These are phyloP conservation scores for Ammospiza caudacuta DNA, from an alignment of 2,113 vertebrate genomes.

Conservation along the genomic window DNA sequence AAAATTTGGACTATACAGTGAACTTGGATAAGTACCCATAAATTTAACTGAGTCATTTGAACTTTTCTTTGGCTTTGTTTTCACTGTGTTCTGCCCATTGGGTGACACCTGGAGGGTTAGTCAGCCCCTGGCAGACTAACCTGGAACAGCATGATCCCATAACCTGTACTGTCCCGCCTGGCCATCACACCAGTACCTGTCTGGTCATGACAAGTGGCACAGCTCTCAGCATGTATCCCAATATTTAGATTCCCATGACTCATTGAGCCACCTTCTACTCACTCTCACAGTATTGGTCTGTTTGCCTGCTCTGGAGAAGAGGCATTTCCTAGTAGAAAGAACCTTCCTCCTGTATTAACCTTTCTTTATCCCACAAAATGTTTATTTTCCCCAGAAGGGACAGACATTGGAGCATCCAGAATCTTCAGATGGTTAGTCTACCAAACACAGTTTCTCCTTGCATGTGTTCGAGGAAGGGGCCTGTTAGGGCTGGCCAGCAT, in stretches of 20 bases:
- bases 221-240: slow-evolving; percentile 17
- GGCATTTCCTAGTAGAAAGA: background rate
- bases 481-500: background rate
- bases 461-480: background rate
- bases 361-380: background rate
- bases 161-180: slow-evolving; percentile 40
- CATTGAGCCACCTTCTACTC: slow-evolving; percentile 26
- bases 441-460: background rate
- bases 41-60: slow-evolving; percentile 38
- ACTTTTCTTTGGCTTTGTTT: slow-evolving; percentile 52
- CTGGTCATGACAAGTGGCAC: slow-evolving; percentile 51
- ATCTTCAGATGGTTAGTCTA: background rate
- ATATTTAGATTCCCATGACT: slow-evolving; percentile 4
- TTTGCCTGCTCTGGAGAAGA: background rate
- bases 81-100: slow-evolving; percentile 32
- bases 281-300: background rate
- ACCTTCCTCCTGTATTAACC: background rate
- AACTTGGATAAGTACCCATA: slow-evolving; percentile 56
- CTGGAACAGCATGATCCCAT: slow-evolving; percentile 52
- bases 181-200: background rate
- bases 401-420: background rate
- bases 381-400: background rate
- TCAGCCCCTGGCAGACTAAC: slow-evolving; percentile 33
- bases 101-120: slow-evolving; percentile 53
- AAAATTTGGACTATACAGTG: slow-evolving; percentile 50